phyloP scores from a whole-genome alignment of 2,113 vertebrate species.

The Zosterops japonicus region DNA sequence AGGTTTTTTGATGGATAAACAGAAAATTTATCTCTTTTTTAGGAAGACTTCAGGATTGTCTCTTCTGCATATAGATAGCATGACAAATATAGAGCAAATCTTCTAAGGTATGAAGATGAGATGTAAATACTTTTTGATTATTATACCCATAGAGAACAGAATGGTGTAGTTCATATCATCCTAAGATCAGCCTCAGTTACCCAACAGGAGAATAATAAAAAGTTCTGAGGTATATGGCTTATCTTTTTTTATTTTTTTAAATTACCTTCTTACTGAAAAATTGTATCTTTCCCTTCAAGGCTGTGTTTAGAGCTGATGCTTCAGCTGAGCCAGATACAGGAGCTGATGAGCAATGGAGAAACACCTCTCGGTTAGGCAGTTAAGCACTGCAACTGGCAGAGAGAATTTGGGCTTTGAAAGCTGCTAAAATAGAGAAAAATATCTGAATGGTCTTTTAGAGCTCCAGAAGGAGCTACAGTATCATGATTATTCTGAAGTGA shows the following conservation, averaged over 20 bases:
- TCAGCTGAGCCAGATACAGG: background rate
- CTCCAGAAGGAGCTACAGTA: slow-evolving; percentile 46
- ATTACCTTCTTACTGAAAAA: slow-evolving; percentile 4
- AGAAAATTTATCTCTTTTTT: background rate
- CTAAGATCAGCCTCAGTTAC: background rate
- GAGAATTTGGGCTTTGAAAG: slow-evolving; percentile 31
- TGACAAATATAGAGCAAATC: background rate
- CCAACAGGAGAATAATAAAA: background rate
- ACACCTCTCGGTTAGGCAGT: background rate
- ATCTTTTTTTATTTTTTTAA: background rate
- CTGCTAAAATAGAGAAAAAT: slow-evolving; percentile 44
- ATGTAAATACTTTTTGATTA: background rate
- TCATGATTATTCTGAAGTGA: slow-evolving; percentile 67
- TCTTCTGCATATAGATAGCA: background rate
- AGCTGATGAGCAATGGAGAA: background rate
- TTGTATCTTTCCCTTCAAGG: background rate
- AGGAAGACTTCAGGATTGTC: background rate
- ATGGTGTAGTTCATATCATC: background rate
- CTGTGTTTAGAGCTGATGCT: slow-evolving; percentile 11
- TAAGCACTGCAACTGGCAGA: slow-evolving; percentile 29
- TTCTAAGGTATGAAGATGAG: background rate
- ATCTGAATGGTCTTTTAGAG: slow-evolving; percentile 50
- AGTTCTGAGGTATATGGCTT: background rate
- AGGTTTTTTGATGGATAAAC: background rate
- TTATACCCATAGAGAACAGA: background rate